Percentiles rank a stretch among this genome's conserved stretches.
These are phyloP conservation scores for Melinopterus prodromus DNA, from an alignment of 2,888 invertebrate species.

Conservation along the genomic window DNA sequence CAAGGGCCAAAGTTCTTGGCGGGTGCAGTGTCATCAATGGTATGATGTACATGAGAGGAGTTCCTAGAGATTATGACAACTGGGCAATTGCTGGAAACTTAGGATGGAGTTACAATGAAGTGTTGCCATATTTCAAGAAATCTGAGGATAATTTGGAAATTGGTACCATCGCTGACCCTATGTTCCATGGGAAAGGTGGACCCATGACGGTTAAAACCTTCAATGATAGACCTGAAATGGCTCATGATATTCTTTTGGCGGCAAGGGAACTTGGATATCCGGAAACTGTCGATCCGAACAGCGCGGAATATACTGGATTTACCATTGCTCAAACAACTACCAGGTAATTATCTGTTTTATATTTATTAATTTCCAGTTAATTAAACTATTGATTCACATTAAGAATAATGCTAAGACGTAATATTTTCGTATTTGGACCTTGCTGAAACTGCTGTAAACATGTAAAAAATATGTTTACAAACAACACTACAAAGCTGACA, in stretches of 20 bases:
- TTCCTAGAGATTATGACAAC: slow-evolving; percentile 76
- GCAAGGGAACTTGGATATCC: slow-evolving; percentile 70
- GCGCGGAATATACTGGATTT: slow-evolving; percentile 69
- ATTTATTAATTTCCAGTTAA: too few relatives aligned
- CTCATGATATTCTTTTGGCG: slow-evolving; percentile 69
- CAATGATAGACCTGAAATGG: slow-evolving; percentile 69
- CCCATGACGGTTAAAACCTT: slow-evolving; percentile 69
- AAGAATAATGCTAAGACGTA: too few relatives aligned
- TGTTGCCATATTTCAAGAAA: slow-evolving; percentile 76
- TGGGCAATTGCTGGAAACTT: slow-evolving; percentile 76
- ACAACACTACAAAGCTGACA: too few relatives aligned
- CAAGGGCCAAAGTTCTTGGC: slow-evolving; percentile 74
- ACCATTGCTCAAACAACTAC: slow-evolving; percentile 71
- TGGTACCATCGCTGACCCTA: slow-evolving; percentile 65
- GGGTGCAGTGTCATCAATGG: slow-evolving; percentile 79
- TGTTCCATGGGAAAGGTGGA: slow-evolving; percentile 70
- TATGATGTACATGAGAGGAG: slow-evolving; percentile 86
- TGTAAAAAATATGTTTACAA: too few relatives aligned
- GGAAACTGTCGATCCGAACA: slow-evolving; percentile 71
- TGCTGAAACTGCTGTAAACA: too few relatives aligned
- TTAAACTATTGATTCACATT: too few relatives aligned
- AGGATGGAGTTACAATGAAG: slow-evolving; percentile 83
- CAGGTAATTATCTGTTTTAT: slow-evolving; percentile 57
- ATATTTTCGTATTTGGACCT: too few relatives aligned
- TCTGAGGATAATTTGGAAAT: slow-evolving; percentile 75